Evolutionary conservation across 2,888 invertebrate genomes (phyloP), one percentile per base, ranked within the genome.

Genomic region (Ochropleura leucogaster): DNA sequence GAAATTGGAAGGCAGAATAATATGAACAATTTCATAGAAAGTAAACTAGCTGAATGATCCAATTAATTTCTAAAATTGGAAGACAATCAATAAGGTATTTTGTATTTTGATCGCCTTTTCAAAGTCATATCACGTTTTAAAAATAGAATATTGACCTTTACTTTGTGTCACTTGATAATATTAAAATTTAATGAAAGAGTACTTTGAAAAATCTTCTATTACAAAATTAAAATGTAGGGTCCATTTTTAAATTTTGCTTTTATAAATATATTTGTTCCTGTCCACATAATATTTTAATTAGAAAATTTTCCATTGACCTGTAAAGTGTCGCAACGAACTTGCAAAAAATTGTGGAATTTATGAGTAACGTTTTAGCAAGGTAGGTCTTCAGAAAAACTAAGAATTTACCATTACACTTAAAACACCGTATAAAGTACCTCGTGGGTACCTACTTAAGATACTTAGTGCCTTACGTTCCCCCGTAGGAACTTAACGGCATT

Each of bases 1-100:
- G 30, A 66, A 66, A 77, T 67, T 73, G 66, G 55, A 63, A n/a
- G 62, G 30, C n/a, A 46, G 14, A 66, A 12, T 72, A 63, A 57
- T 8, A 8, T 79, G 18, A 72, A 80, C 57, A 80, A 30, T 46
- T 40, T 16, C 49, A 40, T 65, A 57, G 18, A 64, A 64, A 30
- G 70, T 16, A 67, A 78, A 78, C 6, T 49, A 12, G 47, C 42
- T 18, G 3, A 66, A 20, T 62, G 46, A 79, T 66, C 55, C 9
- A 57, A 72, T 72, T 51, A 20, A 57, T 40, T 66, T 30, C 20
- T 12, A 30, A 51, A 49, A 8, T 55, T 53, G 10, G 9, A 65
- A 53, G 8, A 18, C 5, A 51, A 20, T 9, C 5, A 44, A 16
- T 18, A 68, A 9, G 18, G n/a, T 16, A 12, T 46, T 60, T 59